Base-by-base conservation (phyloP, 2,888 invertebrate species). In the Cryptosula pallasiana region DNA sequence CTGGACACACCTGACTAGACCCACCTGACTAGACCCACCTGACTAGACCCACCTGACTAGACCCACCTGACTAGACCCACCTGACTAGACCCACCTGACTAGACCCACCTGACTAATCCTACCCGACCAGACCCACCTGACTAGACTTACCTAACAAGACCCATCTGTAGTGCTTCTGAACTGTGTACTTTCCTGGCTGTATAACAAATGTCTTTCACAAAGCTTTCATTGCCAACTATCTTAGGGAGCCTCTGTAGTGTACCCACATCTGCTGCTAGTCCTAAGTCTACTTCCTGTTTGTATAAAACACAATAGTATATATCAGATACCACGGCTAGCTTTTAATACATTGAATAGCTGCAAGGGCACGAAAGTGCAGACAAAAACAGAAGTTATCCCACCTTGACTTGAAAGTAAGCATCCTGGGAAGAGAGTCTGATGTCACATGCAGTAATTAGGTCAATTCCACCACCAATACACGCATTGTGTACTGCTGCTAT, bases 231-330 rank as follows among this genome's bases (percentile, higher is more conserved):
- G 25, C 95, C 94, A 35, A 97, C 88, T 1, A 93, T 86, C 87
- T 93, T 95, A 0, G 97, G 97, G 23, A 99, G 86, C 75, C 97
- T 89, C 83, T 98, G 98, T 55, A 99, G 86, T 0, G 92, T 91
- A 0, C 99, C 99, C 0, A 98, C 92, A 87, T 99, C 99, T 1
- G 98, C 95, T 1, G 97, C 95, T 85, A 99, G 87, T 0, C 98
- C 98, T 34, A 87, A 75, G 72, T 87, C 86, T 2, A 87, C 79
- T 73, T 85, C 84, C 83, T 83, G 71, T 71, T n/a, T 73, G n/a
- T 45, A 20, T 45, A 20, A 45, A 9, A 45, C 20, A 45, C 45
- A 45, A 45, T 45, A 45, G 20, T 45, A 45, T 45, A 45, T n/a
- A n/a, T n/a, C n/a, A n/a, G n/a, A n/a, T n/a, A n/a, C n/a, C n/a